These are phyloP conservation scores for Syrphus vitripennis DNA, from an alignment of 2,888 invertebrate species.

Conservation along the genomic window DNA sequence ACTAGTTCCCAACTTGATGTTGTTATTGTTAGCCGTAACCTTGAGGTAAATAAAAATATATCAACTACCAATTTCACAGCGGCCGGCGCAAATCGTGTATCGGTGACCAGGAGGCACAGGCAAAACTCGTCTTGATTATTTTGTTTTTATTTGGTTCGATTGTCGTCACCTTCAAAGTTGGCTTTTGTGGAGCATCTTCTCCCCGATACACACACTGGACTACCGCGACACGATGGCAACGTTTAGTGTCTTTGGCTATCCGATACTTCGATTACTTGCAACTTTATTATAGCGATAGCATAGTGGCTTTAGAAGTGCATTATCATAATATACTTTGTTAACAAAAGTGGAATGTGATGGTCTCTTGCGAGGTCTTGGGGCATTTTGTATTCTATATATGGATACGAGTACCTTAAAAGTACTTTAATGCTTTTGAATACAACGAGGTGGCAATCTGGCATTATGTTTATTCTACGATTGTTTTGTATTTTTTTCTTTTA, in stretches of 20 bases:
- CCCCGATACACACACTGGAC: background rate
- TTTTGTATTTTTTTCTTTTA: background rate
- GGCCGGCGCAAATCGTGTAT: background rate
- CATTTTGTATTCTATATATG: background rate
- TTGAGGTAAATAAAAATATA: slow-evolving; percentile 26
- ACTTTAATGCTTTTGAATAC: background rate
- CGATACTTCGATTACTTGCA: slow-evolving; percentile 26
- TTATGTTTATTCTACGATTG: slow-evolving; percentile 2
- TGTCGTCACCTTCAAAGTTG: slow-evolving; percentile 48
- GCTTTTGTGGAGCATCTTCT: background rate
- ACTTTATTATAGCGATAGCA: slow-evolving; percentile 40
- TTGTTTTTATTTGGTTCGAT: slow-evolving; percentile 46
- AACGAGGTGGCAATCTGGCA: background rate
- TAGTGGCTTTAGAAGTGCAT: slow-evolving; percentile 13
- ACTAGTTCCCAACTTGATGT: slow-evolving; percentile 47
- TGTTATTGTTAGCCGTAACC: slow-evolving; percentile 21
- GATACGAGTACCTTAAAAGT: background rate
- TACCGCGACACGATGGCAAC: background rate
- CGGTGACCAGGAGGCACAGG: background rate
- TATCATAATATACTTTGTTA: slow-evolving; percentile 21
- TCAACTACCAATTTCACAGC: slow-evolving; percentile 11
- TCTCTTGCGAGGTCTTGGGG: background rate
- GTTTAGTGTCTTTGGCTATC: slow-evolving; percentile 46
- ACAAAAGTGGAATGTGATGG: background rate
- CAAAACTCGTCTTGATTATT: slow-evolving; percentile 33